A percentile compares a stretch with the other conserved stretches of the same genome.
These are phyloP conservation scores for Lasioglossum leucozonium DNA, from an alignment of 2,888 invertebrate species.

Conservation along the genomic window DNA sequence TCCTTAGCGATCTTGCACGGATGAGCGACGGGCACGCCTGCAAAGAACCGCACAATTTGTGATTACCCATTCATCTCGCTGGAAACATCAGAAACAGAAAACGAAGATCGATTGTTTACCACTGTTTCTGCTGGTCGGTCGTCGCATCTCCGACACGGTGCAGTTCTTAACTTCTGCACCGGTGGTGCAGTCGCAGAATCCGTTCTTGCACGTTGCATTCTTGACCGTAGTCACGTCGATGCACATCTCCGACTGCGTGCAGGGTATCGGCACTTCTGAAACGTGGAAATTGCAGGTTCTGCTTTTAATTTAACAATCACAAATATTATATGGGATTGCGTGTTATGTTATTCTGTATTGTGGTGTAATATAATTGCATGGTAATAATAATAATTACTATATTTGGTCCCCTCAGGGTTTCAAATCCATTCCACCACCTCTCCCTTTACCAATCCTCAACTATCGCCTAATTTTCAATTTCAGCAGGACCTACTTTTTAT, in stretches of 20 bases:
- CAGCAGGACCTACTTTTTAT: too few species aligned
- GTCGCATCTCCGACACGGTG: constrained; percentile 20
- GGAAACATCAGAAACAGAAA: background rate
- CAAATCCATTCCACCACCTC: too few species aligned
- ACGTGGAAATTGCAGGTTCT: background rate
- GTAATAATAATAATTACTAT: too few species aligned
- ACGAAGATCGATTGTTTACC: constrained; percentile 42
- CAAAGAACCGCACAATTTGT: background rate
- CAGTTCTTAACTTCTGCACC: constrained; percentile 48
- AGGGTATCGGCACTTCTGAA: constrained; percentile 68
- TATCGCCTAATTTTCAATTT: too few species aligned
- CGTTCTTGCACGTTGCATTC: constrained; percentile 52
- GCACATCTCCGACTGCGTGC: constrained; percentile 49
- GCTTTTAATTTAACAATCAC: background rate
- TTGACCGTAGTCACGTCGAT: background rate
- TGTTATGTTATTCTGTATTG: too few species aligned
- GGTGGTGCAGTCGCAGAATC: constrained; percentile 65
- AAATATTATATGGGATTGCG: background rate
- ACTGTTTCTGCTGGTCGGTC: background rate
- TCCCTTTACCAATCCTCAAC: too few species aligned
- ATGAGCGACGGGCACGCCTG: constrained; percentile 42
- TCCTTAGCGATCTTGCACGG: constrained; percentile 64
- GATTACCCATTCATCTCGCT: background rate
- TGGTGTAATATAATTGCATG: too few species aligned
- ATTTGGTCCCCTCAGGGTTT: too few species aligned